These are phyloP conservation scores for Zophobas atratus DNA, from an alignment of 1,140 invertebrate species.

Conservation along the genomic window DNA sequence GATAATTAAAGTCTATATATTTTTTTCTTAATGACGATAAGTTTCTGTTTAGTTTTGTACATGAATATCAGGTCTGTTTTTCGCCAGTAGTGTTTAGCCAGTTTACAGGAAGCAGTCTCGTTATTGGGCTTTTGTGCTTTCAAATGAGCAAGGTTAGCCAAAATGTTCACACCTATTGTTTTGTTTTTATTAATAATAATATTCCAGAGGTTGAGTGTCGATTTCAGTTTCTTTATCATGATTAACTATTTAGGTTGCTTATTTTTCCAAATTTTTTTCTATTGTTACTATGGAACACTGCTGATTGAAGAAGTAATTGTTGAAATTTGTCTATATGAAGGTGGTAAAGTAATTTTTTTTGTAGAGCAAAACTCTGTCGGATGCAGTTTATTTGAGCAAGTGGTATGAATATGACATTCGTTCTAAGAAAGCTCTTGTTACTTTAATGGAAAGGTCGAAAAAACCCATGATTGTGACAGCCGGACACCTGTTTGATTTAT, in stretches of 20 bases:
- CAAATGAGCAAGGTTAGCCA: conserved; percentile 63
- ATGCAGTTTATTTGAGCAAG: conserved; percentile 51
- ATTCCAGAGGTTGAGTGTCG: neutral
- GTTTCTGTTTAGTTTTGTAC: conserved; percentile 30
- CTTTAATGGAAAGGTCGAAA: conserved; percentile 54
- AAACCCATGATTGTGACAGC: conserved; percentile 46
- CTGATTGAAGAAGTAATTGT: conserved; percentile 48
- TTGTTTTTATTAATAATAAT: no score
- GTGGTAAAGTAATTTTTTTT: no score
- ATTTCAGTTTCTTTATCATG: conserved; percentile 13
- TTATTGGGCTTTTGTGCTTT: conserved; percentile 61
- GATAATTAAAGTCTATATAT: no score
- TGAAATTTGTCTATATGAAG: no score
- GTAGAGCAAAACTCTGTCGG: conserved; percentile 48
- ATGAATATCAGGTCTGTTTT: neutral
- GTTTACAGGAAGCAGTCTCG: conserved; percentile 59
- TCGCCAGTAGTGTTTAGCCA: conserved; percentile 23
- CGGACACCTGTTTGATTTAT: no score
- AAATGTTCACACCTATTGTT: conserved; percentile 50
- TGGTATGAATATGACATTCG: conserved; percentile 51
- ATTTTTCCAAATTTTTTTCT: conserved; percentile 61
- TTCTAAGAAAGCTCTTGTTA: conserved; percentile 49
- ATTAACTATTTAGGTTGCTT: conserved; percentile 13
- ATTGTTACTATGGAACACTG: conserved; percentile 62
- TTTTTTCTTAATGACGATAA: no score